Percentiles rank a stretch among this genome's conserved stretches.
Evolutionary conservation across 2,113 vertebrate species (phyloP).

Genomic region (Onychostoma macrolepis): DNA sequence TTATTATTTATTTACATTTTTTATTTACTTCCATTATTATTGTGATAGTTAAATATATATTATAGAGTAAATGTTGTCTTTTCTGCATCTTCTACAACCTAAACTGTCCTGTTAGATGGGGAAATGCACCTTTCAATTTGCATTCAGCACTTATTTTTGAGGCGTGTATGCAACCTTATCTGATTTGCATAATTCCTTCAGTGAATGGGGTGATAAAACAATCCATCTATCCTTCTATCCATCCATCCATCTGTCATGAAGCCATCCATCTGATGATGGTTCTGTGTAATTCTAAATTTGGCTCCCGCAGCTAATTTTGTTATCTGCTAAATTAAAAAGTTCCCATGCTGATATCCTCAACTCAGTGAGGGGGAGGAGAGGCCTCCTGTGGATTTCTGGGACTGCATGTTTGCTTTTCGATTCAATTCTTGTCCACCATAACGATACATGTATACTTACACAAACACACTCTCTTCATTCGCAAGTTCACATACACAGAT

Average conservation of each 20-base stretch:
- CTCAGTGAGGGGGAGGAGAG: background rate
- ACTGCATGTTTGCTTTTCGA: background rate
- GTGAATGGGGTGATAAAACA: background rate
- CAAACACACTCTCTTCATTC: background rate
- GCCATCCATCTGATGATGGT: background rate
- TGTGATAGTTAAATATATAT: background rate
- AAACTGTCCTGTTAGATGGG: background rate
- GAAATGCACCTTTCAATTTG: background rate
- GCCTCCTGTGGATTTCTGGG: slow-evolving; percentile 22
- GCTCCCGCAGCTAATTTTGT: slow-evolving; percentile 22
- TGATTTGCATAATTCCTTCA: slow-evolving; percentile 9
- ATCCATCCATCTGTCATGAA: slow-evolving; percentile 22
- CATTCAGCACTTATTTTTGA: slow-evolving; percentile 3
- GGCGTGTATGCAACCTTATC: background rate
- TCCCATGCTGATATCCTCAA: slow-evolving; percentile 7
- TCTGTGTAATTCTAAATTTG: slow-evolving; percentile 20
- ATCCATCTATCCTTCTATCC: slow-evolving; percentile 11
- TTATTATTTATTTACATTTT: no score
- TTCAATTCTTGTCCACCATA: background rate
- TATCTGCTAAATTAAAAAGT: slow-evolving; percentile 20
- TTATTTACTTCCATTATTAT: background rate
- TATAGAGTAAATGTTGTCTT: background rate
- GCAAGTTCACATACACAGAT: background rate
- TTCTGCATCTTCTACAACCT: background rate
- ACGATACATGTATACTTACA: slow-evolving; percentile 13